Evolutionary conservation across 64 coral and sea anemone genomes (phyloP).

Genomic region (Pocillopora damicornis): DNA sequence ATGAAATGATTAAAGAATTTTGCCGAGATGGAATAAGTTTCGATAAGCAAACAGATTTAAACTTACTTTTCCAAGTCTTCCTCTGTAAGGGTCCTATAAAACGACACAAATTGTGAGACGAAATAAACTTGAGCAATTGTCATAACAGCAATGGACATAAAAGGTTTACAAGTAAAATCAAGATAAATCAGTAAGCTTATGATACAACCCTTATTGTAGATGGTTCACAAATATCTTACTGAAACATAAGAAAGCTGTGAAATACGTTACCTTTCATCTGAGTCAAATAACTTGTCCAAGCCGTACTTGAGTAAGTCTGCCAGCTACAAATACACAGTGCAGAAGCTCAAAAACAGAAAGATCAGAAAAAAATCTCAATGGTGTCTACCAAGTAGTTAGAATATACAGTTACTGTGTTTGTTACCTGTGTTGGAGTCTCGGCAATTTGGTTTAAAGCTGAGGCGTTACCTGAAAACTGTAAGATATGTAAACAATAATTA

Average conservation of each 20-base stretch:
- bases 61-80: constrained; percentile 70
- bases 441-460: constrained; percentile 32
- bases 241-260: too few relatives aligned
- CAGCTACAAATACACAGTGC: constrained; percentile 40
- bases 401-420: background rate
- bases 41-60: background rate
- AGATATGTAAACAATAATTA: background rate
- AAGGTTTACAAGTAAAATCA: too few relatives aligned
- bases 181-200: too few relatives aligned
- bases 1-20: too few relatives aligned
- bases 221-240: too few relatives aligned
- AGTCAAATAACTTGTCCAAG: constrained; percentile 78
- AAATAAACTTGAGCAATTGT: background rate
- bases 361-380: background rate
- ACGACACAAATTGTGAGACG: background rate
- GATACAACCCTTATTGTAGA: too few relatives aligned
- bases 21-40: too few relatives aligned
- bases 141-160: too few relatives aligned
- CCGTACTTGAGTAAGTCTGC: constrained; percentile 86
- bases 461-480: constrained; percentile 42
- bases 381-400: background rate
- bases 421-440: constrained; percentile 54
- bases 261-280: constrained; percentile 62
- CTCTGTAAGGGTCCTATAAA: constrained; percentile 53
- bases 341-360: background rate